Conservation (phyloP, 2,797 vertebrate genomes). For the Dipus sagitta region DNA sequence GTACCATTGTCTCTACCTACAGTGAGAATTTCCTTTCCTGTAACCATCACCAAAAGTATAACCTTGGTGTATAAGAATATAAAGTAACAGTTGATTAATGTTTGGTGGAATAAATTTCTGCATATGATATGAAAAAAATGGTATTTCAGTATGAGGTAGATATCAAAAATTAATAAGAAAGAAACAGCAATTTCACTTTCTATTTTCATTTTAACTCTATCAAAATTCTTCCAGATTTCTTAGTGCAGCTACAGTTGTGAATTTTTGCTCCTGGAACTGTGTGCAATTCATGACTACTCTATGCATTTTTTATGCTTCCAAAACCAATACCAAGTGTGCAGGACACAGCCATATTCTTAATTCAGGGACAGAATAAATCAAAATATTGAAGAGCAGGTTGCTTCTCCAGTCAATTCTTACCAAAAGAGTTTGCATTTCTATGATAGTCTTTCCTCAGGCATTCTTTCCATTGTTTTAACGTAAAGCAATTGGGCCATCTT, state of each 20-base stretch:
- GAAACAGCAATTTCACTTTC: slow-evolving; percentile 53
- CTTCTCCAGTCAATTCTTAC: no score
- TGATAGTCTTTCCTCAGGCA: no score
- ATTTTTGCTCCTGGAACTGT: no score
- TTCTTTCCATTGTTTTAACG: no score
- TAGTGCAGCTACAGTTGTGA: slow-evolving; percentile 58
- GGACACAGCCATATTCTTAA: no score
- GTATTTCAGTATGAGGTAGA: not conserved
- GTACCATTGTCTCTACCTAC: not conserved
- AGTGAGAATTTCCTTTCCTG: not conserved
- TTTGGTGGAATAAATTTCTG: slow-evolving; percentile 42
- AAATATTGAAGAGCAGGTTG: no score
- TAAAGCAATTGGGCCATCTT: no score
- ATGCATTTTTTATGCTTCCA: no score
- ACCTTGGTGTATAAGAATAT: not conserved
- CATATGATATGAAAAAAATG: not conserved
- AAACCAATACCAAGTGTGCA: no score
- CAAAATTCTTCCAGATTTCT: slow-evolving; percentile 81
- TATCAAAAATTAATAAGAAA: slow-evolving; percentile 62
- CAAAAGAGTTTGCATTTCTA: no score
- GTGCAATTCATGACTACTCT: no score
- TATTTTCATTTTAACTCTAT: slow-evolving; percentile 71
- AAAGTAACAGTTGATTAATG: slow-evolving; percentile 44
- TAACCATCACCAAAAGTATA: not conserved
- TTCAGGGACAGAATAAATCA: no score